Evolutionary conservation across 2,113 vertebrate genomes (phyloP), one percentile per base, ranked within the genome.

Genomic region (Crotalus horridus): DNA sequence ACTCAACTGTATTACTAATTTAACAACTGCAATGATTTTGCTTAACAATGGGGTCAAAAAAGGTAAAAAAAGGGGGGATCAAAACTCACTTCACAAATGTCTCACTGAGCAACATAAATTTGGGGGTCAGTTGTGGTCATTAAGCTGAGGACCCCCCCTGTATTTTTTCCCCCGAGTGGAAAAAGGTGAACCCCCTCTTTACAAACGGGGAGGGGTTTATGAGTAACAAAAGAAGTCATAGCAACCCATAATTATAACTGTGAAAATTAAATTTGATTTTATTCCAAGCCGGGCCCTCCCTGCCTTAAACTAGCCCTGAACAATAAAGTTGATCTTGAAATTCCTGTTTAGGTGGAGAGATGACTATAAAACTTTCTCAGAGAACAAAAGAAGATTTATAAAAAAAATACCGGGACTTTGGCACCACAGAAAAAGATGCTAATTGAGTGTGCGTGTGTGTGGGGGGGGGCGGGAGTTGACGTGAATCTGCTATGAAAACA

Each of bases 341-440:
- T 94, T 95, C 91, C 89, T 53, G 54, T 94, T 96, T 91, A 87
- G 91, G 89, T 33, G 17, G 94, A 88, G 90, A 94, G 93, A 61
- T 90, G 46, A 43, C 85, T 0, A 55, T 87, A 43, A 59, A 48
- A 20, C 23, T 89, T 10, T 21, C 91, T 92, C 26, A 10, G 56
- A 87, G 91, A 29, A 74, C 48, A 88, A 91, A 89, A 24, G 11
- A 24, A 69, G 11, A 26, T 91, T 90, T 61, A 88, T 26, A 20
- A 13, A 93, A 91, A 21, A 93, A 91, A 91, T 48, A 26, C 0
- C 0, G 58, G 48, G 48, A 88, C 43, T 88, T 12, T 90, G 15
- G 59, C 55, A 24, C 6, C 5, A 81, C 3, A 55, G 59, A 88
- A 91, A 81, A 56, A 0, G 26, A 48, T 55, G 88, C 55, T 91